A percentile compares a stretch with the other conserved stretches of the same genome.
Conservation (phyloP, 2,888 invertebrate species). For the Celastrina argiolus region DNA sequence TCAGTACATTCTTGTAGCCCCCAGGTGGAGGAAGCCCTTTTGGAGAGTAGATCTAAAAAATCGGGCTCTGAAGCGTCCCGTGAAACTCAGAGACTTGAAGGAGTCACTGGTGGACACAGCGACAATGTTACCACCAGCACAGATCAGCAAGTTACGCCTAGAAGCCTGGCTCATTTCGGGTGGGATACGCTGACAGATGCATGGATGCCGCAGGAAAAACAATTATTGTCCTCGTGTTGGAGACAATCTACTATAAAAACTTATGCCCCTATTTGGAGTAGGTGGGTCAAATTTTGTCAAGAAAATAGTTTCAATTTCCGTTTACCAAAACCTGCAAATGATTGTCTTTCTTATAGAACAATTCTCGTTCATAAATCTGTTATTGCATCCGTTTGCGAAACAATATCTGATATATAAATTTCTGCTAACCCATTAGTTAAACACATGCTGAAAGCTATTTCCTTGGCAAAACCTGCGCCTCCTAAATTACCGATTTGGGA, state of each 20-base stretch:
- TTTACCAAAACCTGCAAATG: conserved; percentile 20
- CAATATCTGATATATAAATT: conserved; percentile 25
- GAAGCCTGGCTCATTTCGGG: conserved; percentile 31
- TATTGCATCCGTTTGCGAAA: conserved; percentile 31
- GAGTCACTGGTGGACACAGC: conserved; percentile 17
- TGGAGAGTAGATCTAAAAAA: conserved; percentile 27
- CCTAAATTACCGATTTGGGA: conserved; percentile 30
- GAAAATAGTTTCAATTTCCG: conserved; percentile 20
- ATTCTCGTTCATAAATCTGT: conserved; percentile 35
- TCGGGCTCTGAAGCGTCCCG: conserved; percentile 21
- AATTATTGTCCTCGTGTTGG: conserved; percentile 28
- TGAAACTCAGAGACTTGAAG: conserved; percentile 19
- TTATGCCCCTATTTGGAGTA: conserved; percentile 28
- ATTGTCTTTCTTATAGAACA: conserved; percentile 30
- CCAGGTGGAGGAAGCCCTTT: conserved; percentile 28
- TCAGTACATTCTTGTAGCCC: conserved; percentile 26
- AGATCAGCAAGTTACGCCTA: conserved; percentile 27
- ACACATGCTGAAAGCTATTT: conserved; percentile 31
- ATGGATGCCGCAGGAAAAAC: conserved; percentile 27
- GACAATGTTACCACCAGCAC: conserved; percentile 25
- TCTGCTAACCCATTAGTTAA: conserved; percentile 27
- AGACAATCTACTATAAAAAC: conserved; percentile 29
- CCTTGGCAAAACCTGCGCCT: conserved; percentile 4
- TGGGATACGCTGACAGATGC: conserved; percentile 27
- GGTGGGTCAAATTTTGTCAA: conserved; percentile 28